Percentiles rank a stretch among this genome's conserved stretches.
Evolutionary conservation across 2,888 invertebrate genomes (phyloP).

Genomic region (Troides oblongomaculatus): DNA sequence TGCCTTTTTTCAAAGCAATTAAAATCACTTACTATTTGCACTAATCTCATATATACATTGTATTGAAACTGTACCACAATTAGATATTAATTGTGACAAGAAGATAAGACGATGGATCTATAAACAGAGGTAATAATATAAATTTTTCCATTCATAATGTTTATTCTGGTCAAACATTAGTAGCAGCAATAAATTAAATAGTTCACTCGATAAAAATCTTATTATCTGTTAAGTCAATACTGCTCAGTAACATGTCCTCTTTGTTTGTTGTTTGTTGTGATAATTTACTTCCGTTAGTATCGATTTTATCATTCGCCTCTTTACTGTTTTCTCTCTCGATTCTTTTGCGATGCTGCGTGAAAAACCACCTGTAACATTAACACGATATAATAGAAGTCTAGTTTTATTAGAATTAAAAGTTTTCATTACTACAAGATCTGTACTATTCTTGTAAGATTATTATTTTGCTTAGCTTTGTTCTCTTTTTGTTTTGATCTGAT

Average conservation of each 20-base stretch:
- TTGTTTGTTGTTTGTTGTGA: slow-evolving; percentile 26
- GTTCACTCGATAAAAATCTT: slow-evolving; percentile 37
- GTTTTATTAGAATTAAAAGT: too few species aligned
- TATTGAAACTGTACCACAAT: too few species aligned
- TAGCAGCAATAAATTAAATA: not conserved
- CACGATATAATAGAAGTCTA: too few species aligned
- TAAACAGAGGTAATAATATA: not conserved
- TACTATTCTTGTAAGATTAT: too few species aligned
- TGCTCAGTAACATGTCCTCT: slow-evolving; percentile 43
- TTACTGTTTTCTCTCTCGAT: slow-evolving; percentile 16
- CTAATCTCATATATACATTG: too few species aligned
- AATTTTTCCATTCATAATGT: not conserved
- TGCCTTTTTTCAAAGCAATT: too few species aligned
- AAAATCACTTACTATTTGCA: too few species aligned
- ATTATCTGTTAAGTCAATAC: slow-evolving; percentile 45
- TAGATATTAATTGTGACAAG: not conserved
- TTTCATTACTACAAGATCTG: too few species aligned
- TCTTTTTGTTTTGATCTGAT: too few species aligned
- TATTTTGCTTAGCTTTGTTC: too few species aligned
- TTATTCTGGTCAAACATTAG: too few species aligned
- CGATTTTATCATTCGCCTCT: slow-evolving; percentile 19
- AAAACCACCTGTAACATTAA: slow-evolving; percentile 55
- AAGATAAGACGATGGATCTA: not conserved
- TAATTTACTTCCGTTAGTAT: slow-evolving; percentile 12
- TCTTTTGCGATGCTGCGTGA: slow-evolving; percentile 45